phyloP scores from a whole-genome alignment of 2,888 invertebrate genomes.

The Tetropium fuscum region DNA sequence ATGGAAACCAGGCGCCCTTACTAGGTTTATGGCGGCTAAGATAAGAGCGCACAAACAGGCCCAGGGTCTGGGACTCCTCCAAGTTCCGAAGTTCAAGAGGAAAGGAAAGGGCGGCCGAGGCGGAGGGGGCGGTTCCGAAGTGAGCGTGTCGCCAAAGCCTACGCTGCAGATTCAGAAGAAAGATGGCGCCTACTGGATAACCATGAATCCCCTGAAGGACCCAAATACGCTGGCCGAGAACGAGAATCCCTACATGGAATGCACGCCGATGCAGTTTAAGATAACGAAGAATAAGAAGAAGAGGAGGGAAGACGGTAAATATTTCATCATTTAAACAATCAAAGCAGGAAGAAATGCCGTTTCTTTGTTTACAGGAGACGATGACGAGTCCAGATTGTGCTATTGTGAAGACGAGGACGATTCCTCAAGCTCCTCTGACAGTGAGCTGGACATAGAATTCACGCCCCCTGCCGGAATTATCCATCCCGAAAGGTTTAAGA shows the following conservation, averaged over 20 bases:
- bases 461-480: conserved; percentile 79
- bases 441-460: conserved; percentile 78
- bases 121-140: conserved; percentile 63
- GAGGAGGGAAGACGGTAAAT: conserved; percentile 58
- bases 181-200: conserved; percentile 74
- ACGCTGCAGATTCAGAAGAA: conserved; percentile 75
- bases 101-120: conserved; percentile 57
- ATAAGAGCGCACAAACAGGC: conserved; percentile 57
- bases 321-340: no score
- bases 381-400: conserved; percentile 41
- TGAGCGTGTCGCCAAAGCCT: conserved; percentile 70
- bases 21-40: conserved; percentile 64
- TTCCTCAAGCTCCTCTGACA: conserved; percentile 69
- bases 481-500: conserved; percentile 69
- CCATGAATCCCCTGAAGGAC: conserved; percentile 76
- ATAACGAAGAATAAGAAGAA: conserved; percentile 73
- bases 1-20: conserved; percentile 71
- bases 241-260: conserved; percentile 77
- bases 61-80: conserved; percentile 53
- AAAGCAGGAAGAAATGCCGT: no score
- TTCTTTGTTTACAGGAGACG: conserved; percentile 11
- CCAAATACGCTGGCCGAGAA: conserved; percentile 69
- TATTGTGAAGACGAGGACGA: conserved; percentile 44
- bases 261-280: conserved; percentile 76
- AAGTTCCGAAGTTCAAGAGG: conserved; percentile 56